These are phyloP conservation scores for Drosophila murphyi DNA, from an alignment of 1,140 invertebrate species.

Conservation along the genomic window DNA sequence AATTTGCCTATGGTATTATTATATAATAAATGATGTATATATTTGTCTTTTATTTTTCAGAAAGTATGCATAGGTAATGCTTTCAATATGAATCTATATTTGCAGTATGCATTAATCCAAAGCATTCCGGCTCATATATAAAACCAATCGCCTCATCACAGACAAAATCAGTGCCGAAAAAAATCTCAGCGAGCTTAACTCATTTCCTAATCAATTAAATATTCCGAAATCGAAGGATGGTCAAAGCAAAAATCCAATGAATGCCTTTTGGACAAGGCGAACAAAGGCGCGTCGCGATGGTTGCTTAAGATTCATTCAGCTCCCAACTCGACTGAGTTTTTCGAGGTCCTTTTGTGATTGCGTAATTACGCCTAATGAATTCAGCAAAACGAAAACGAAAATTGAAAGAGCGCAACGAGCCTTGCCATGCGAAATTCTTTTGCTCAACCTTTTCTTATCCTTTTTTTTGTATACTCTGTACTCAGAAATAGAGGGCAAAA, in stretches of 20 bases:
- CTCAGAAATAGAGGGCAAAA: background rate
- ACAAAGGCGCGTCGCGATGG: conserved; percentile 9
- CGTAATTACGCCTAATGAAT: conserved; percentile 79
- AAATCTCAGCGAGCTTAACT: conserved; percentile 53
- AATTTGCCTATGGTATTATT: too few species aligned
- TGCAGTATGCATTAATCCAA: background rate
- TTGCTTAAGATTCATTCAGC: conserved; percentile 41
- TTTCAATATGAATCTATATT: background rate
- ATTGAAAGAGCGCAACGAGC: conserved; percentile 52
- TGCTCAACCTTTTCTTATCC: conserved; percentile 18
- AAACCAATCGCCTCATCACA: conserved; percentile 8
- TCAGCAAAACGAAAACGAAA: conserved; percentile 61
- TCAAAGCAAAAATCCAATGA: conserved; percentile 19
- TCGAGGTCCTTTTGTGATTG: conserved; percentile 63
- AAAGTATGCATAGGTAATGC: background rate
- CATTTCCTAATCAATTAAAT: conserved; percentile 79
- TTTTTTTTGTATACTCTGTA: background rate
- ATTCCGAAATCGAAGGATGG: conserved; percentile 54
- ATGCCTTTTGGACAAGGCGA: conserved; percentile 35
- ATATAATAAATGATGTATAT: background rate
- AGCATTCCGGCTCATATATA: background rate
- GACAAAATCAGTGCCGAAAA: conserved; percentile 21
- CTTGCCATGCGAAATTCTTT: conserved; percentile 27
- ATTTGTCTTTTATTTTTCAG: background rate
- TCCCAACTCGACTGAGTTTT: conserved; percentile 11